Base-by-base conservation (phyloP, 2,797 vertebrate species). In the Paratrypauchen microcephalus region DNA sequence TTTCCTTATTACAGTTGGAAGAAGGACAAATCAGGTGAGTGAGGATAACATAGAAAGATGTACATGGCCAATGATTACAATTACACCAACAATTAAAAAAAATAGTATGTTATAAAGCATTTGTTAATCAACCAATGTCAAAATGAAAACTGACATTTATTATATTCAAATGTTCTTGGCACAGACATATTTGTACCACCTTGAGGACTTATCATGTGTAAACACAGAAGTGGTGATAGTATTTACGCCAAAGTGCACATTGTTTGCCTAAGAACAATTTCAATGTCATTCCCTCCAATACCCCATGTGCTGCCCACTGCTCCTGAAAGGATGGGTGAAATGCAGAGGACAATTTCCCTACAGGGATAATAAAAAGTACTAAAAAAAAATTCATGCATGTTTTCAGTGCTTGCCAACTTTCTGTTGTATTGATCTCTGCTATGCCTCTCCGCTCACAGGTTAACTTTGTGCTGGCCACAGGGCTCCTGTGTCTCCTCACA, bases 381-480 rank as follows among this genome's bases (percentile, higher is more conserved):
- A 26, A 26, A 26, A 26, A 26, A 26, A 26, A 23, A 4, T 1
- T 55, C 52, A 24, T 23, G 12, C 3, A 55, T 23, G 11, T 55
- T 55, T 23, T 23, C 52, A 23, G 21, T 55, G 11, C 2, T 54
- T 2, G 2, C 3, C n/a, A 2, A 2, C 7, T 21, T 7, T 18
- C 21, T 55, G 4, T 23, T 55, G 21, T 28, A 58, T 18, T 47
- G 19, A 63, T 24, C 13, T 47, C 21, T 45, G 15, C 21, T 45
- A 24, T 18, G 13, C 62, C 2, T 48, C 68, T 12, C 41, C 26
- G 39, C 24, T 58, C 21, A 5, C 84, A 92, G 91, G 71, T 92
- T 6, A 92, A 92, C 69, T 92, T 93, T 32, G 90, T 94, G 12
- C 70, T 93, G 69, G 92, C 88, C 26, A 93, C 92, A 0, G 92